Percentiles rank a stretch among this genome's conserved stretches.
Evolutionary conservation across 2,113 vertebrate species (phyloP).

Genomic region (Oenanthe melanoleuca): DNA sequence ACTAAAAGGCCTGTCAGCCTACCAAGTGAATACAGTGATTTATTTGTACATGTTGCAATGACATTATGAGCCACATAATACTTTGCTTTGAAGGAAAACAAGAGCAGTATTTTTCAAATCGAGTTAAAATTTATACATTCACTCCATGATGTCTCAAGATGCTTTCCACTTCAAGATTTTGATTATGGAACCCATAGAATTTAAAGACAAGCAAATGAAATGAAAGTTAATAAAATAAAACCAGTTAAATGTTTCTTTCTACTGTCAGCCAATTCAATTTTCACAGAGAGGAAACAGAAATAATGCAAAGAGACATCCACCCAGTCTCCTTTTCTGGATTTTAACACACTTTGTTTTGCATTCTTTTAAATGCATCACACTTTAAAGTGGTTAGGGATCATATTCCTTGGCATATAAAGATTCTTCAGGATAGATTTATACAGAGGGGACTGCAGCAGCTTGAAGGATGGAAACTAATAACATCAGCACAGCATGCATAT

Average conservation of each 20-base stretch:
- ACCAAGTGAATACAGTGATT: background rate
- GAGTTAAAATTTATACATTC: constrained; percentile 8
- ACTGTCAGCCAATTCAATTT: constrained; percentile 38
- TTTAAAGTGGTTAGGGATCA: constrained; percentile 26
- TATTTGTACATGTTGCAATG: background rate
- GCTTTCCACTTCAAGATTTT: constrained; percentile 18
- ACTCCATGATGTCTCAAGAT: background rate
- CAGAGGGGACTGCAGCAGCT: constrained; percentile 38
- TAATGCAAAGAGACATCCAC: background rate
- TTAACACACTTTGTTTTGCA: constrained; percentile 35
- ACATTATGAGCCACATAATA: background rate
- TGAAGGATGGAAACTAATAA: constrained; percentile 61
- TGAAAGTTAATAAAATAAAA: constrained; percentile 23
- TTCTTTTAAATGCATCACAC: constrained; percentile 36
- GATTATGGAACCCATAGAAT: background rate
- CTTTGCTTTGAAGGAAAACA: constrained; percentile 18
- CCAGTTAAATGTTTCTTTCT: background rate
- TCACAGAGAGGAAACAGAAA: constrained; percentile 32
- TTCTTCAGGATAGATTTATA: constrained; percentile 34
- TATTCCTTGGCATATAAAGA: constrained; percentile 19
- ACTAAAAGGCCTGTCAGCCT: background rate
- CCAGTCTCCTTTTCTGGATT: background rate
- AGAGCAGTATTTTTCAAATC: background rate
- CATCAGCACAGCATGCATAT: constrained; percentile 52
- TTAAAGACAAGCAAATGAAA: constrained; percentile 35